phyloP scores from a whole-genome alignment of 1,140 invertebrate species.

The Aphaenogaster ashmeadi region DNA sequence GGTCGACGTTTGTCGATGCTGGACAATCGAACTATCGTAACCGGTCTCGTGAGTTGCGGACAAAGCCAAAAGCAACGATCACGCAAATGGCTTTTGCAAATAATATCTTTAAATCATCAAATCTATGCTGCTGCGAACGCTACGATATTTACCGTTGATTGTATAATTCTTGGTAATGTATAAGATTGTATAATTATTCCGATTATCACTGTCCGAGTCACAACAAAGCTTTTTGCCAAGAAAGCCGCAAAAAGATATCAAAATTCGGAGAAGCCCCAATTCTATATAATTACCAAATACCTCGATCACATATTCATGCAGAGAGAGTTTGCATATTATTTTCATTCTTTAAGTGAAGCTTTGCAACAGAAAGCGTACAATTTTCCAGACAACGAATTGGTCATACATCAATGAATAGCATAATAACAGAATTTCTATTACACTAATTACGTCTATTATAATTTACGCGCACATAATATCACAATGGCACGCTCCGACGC shows the following conservation, averaged over 20 bases:
- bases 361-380: neutral
- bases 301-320: neutral
- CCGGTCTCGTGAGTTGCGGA: neutral
- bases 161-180: too few relatives aligned
- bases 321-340: neutral
- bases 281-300: too few relatives aligned
- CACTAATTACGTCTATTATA: slow-evolving; percentile 55
- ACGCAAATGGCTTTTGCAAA: neutral
- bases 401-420: slow-evolving; percentile 36
- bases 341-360: neutral
- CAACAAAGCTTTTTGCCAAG: too few relatives aligned
- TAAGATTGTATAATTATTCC: too few relatives aligned
- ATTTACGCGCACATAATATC: slow-evolving; percentile 45
- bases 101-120: neutral
- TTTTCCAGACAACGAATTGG: slow-evolving; percentile 5
- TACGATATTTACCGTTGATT: too few relatives aligned
- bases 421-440: slow-evolving; percentile 55
- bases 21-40: neutral
- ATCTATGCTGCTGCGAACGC: neutral
- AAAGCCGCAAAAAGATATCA: too few relatives aligned
- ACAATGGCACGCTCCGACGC: slow-evolving; percentile 21
- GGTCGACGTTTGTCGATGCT: slow-evolving; percentile 7
- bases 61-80: slow-evolving; percentile 1
- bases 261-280: too few relatives aligned
- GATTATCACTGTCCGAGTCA: too few relatives aligned